A percentile compares a stretch with the other conserved stretches of the same genome.
Evolutionary conservation across 1,140 invertebrate species (phyloP).

Genomic region (Drosophila nannoptera): DNA sequence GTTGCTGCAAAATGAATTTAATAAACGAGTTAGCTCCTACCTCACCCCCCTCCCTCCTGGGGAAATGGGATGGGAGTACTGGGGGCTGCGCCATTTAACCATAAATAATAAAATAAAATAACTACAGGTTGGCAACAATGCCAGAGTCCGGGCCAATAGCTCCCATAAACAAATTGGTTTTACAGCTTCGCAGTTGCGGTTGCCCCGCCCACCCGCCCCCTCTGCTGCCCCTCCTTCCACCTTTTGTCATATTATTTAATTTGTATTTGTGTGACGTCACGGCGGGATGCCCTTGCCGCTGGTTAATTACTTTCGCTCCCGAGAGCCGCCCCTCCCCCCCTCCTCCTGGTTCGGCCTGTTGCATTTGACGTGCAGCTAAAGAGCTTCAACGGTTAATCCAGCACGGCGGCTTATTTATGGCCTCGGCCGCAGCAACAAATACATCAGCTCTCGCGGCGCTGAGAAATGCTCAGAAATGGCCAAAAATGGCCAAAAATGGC

Average conservation of each 20-base stretch:
- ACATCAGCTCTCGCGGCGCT: neutral
- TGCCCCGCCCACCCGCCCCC: constrained; percentile 6
- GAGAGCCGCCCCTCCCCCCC: constrained; percentile 22
- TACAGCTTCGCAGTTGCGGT: constrained; percentile 55
- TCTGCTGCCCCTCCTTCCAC: no score
- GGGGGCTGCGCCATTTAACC: constrained; percentile 66
- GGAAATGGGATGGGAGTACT: neutral
- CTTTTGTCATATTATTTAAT: constrained; percentile 6
- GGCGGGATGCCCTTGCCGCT: constrained; percentile 54
- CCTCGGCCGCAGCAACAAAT: constrained; percentile 33
- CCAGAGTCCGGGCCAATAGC: constrained; percentile 57
- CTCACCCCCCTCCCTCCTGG: no score
- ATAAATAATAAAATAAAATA: constrained; percentile 78
- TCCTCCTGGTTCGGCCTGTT: constrained; percentile 48
- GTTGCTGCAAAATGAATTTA: constrained; percentile 58
- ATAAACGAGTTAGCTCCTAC: constrained; percentile 65
- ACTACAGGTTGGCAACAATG: constrained; percentile 72
- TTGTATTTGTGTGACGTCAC: constrained; percentile 35
- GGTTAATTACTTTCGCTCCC: constrained; percentile 68
- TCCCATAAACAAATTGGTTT: constrained; percentile 74
- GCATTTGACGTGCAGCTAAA: constrained; percentile 63
- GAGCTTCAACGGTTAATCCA: constrained; percentile 61
- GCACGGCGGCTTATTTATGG: constrained; percentile 69
- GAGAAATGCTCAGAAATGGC: constrained; percentile 47
- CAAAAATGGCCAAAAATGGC: constrained; percentile 40